Evolutionary conservation across 2,113 vertebrate genomes (phyloP).

Genomic region (Etheostoma spectabile): DNA sequence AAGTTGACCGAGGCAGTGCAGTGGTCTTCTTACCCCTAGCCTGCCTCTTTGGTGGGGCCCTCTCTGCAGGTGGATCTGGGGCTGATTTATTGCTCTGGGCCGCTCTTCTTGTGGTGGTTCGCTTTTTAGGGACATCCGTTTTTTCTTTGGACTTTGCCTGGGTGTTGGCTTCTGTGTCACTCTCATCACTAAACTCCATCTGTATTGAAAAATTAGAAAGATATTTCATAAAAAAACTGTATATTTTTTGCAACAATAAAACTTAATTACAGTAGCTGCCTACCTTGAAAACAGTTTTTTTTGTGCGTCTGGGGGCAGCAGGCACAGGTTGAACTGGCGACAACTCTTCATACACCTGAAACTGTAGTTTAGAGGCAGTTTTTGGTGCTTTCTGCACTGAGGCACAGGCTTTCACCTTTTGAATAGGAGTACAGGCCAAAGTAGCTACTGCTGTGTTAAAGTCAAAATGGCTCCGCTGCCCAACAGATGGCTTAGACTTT

Average conservation of each 20-base stretch:
- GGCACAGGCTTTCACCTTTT: constrained; percentile 22
- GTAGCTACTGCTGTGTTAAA: constrained; percentile 75
- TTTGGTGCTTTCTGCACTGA: constrained; percentile 58
- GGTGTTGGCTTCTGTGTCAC: constrained; percentile 83
- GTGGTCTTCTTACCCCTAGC: constrained; percentile 64
- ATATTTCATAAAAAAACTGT: neutral
- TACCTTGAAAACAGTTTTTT: constrained; percentile 88
- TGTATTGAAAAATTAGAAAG: constrained; percentile 57
- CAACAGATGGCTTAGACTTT: constrained; percentile 36
- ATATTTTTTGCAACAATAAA: neutral
- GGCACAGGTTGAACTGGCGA: constrained; percentile 74
- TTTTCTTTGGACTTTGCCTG: constrained; percentile 32
- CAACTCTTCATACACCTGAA: constrained; percentile 88
- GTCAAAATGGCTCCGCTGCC: constrained; percentile 63
- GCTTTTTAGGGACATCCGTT: constrained; percentile 54
- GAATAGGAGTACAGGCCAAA: constrained; percentile 77
- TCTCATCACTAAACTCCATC: constrained; percentile 93
- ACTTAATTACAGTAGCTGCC: neutral
- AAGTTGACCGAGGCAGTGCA: neutral
- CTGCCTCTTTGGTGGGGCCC: constrained; percentile 46
- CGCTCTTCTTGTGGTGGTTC: constrained; percentile 40
- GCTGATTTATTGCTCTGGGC: constrained; percentile 34
- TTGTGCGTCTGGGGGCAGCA: constrained; percentile 86
- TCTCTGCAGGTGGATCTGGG: constrained; percentile 36
- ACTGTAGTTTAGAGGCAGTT: constrained; percentile 72